Conservation (phyloP, 1,140 invertebrate genomes). For the Araneus ventricosus region DNA sequence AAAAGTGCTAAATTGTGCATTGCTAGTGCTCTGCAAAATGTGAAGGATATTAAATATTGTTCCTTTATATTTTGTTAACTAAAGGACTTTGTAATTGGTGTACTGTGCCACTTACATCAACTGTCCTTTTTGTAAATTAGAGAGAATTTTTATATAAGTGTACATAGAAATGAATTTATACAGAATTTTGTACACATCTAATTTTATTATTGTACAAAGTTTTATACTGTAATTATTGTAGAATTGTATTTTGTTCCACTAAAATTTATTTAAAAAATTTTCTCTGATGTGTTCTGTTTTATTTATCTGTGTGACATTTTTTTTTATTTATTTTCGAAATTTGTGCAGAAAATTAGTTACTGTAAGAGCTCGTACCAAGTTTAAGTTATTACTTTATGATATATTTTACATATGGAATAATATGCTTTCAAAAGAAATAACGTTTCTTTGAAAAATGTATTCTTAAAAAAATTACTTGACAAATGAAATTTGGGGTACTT, state of each 20-base stretch:
- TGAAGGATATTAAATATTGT: neutral
- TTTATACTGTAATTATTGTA: conserved; percentile 53
- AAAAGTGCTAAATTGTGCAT: neutral
- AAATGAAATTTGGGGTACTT: no score
- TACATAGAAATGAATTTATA: conserved; percentile 21
- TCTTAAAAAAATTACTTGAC: no score
- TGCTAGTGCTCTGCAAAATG: neutral
- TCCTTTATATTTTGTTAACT: neutral
- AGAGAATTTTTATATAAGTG: conserved; percentile 28
- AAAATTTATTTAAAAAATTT: conserved; percentile 48
- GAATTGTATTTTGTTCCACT: conserved; percentile 62
- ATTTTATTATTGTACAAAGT: conserved; percentile 53
- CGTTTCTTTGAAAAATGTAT: no score
- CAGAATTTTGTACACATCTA: conserved; percentile 13
- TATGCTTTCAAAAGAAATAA: no score
- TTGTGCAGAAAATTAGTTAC: no score
- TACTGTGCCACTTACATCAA: neutral
- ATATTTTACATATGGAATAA: no score
- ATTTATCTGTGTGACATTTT: neutral
- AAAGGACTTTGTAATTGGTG: neutral
- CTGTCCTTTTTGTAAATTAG: conserved; percentile 24
- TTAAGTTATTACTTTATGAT: no score
- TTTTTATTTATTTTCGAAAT: no score
- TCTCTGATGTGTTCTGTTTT: neutral
- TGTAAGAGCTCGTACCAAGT: no score